Percentiles rank a stretch among this genome's conserved stretches.
Conservation (phyloP, 92 coral and sea anemone genomes). For the Phenganax stokvisi region DNA sequence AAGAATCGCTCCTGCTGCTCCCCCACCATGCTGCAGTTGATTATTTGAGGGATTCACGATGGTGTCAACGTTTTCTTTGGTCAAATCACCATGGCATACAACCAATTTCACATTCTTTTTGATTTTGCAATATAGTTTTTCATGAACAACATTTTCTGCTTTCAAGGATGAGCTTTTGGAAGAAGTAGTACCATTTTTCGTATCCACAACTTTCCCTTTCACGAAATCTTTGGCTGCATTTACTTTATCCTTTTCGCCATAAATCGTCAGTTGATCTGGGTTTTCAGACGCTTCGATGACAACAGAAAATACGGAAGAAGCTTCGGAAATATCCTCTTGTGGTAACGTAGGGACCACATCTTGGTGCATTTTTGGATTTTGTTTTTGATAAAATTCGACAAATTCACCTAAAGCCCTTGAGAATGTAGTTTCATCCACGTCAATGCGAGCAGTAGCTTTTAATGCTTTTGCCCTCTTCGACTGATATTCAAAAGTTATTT, state of each 20-base stretch:
- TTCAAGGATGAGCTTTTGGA: too few relatives aligned
- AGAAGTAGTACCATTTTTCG: too few relatives aligned
- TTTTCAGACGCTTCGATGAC: neutral
- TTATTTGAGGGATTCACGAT: constrained; percentile 62
- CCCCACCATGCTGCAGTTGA: constrained; percentile 56
- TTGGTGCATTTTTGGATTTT: constrained; percentile 6
- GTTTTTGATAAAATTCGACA: constrained; percentile 1
- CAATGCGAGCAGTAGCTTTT: neutral
- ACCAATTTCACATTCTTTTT: constrained; percentile 40
- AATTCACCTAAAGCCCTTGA: neutral
- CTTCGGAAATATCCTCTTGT: neutral
- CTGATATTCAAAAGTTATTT: constrained; percentile 2
- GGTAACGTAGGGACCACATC: neutral
- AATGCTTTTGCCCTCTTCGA: neutral
- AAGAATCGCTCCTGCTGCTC: constrained; percentile 58
- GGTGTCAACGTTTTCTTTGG: constrained; percentile 54
- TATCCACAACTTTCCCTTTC: neutral
- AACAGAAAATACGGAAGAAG: neutral
- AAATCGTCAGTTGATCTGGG: constrained; percentile 12
- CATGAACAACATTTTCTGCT: neutral
- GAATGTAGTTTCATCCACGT: neutral
- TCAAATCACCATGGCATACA: constrained; percentile 57
- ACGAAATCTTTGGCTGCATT: constrained; percentile 12
- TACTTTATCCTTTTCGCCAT: constrained; percentile 44
- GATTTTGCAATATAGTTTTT: neutral